phyloP scores from a whole-genome alignment of 2,888 invertebrate genomes.

The Dendrolimus pini region DNA sequence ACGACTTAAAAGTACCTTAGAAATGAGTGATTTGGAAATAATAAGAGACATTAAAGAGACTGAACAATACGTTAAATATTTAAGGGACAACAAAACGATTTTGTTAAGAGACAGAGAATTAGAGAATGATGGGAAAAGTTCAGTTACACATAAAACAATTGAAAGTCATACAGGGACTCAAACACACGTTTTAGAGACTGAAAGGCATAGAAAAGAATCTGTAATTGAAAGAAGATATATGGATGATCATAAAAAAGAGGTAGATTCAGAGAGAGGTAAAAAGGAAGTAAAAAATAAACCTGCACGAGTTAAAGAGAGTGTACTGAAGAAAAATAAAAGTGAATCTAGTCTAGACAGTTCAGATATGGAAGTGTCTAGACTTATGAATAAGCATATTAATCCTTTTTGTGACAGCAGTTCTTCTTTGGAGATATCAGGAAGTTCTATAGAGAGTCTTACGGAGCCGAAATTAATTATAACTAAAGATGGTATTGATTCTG shows the following conservation, averaged over 20 bases:
- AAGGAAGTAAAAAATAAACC: constrained; percentile 45
- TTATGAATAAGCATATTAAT: constrained; percentile 60
- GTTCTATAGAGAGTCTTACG: constrained; percentile 62
- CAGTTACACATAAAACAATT: neutral
- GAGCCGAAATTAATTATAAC: constrained; percentile 30
- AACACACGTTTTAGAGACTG: constrained; percentile 18
- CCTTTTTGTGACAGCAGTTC: constrained; percentile 66
- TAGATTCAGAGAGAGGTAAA: constrained; percentile 16
- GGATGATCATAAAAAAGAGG: constrained; percentile 12
- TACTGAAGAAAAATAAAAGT: constrained; percentile 71
- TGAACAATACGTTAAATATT: constrained; percentile 22
- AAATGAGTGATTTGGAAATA: too few relatives aligned
- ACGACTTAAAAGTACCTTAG: too few relatives aligned
- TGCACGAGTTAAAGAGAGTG: constrained; percentile 46
- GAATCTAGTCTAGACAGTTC: constrained; percentile 73
- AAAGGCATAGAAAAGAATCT: neutral
- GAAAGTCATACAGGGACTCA: neutral
- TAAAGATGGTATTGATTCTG: constrained; percentile 29
- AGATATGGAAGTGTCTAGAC: constrained; percentile 66
- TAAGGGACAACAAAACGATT: neutral
- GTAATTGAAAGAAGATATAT: constrained; percentile 3
- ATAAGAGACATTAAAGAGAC: constrained; percentile 15
- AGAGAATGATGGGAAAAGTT: constrained; percentile 12
- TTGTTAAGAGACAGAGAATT: constrained; percentile 14
- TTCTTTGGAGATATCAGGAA: constrained; percentile 66